These are phyloP conservation scores for Silurus asotus DNA, from an alignment of 2,113 vertebrate genomes.

Conservation along the genomic window DNA sequence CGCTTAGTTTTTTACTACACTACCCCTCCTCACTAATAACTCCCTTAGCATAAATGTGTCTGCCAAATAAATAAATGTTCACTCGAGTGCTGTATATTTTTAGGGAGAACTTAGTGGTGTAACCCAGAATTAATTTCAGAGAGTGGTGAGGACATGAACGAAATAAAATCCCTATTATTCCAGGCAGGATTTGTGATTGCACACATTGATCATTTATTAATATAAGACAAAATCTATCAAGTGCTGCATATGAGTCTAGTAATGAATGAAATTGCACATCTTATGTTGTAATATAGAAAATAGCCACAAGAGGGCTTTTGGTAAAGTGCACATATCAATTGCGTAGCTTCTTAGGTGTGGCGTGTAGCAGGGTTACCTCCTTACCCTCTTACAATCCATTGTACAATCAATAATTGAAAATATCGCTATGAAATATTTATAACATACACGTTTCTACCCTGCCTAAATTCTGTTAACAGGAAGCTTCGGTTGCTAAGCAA, in stretches of 20 bases:
- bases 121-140: not conserved
- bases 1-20: not conserved
- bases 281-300: not conserved
- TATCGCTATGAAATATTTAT: not conserved
- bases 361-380: not conserved
- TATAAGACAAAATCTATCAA: not conserved
- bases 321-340: not conserved
- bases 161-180: not conserved
- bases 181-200: not conserved
- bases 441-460: not conserved
- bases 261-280: not conserved
- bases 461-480: not conserved
- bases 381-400: not conserved
- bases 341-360: too few species aligned
- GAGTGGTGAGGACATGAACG: not conserved
- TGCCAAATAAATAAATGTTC: not conserved
- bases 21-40: not conserved
- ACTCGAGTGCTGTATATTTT: not conserved
- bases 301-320: not conserved
- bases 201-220: not conserved
- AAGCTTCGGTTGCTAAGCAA: not conserved
- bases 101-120: not conserved
- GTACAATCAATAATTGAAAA: not conserved
- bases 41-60: not conserved
- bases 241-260: not conserved